A percentile compares a stretch with the other conserved stretches of the same genome.
These are phyloP conservation scores for Vipera ursinii DNA, from an alignment of 2,797 vertebrate species.

Conservation along the genomic window DNA sequence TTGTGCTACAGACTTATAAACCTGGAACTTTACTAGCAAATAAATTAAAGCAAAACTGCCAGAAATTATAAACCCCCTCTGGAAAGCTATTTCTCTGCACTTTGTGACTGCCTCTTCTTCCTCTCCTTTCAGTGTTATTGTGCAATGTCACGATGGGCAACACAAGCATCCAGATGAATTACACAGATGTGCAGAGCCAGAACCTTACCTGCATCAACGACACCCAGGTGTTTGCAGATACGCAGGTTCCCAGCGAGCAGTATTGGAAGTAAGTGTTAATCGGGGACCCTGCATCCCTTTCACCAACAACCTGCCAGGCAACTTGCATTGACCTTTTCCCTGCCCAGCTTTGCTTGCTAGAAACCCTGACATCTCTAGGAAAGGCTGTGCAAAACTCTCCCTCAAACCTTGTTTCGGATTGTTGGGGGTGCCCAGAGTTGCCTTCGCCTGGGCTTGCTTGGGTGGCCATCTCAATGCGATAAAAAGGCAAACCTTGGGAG, in stretches of 20 bases:
- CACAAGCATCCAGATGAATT: conserved; percentile 65
- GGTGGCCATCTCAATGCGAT: neutral
- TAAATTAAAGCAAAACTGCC: too few relatives aligned
- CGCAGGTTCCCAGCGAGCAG: conserved; percentile 86
- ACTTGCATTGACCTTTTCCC: neutral
- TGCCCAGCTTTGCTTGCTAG: neutral
- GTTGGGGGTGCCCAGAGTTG: neutral
- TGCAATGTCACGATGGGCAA: conserved; percentile 70
- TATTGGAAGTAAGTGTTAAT: conserved; percentile 90
- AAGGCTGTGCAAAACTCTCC: neutral
- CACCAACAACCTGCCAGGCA: too few relatives aligned
- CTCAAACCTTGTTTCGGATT: neutral
- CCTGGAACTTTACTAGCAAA: neutral
- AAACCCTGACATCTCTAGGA: neutral
- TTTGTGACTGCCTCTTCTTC: neutral
- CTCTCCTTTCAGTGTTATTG: conserved; percentile 50
- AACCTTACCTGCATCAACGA: conserved; percentile 74
- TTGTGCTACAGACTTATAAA: neutral
- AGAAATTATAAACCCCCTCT: neutral
- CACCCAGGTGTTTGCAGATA: conserved; percentile 48
- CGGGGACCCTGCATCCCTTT: neutral
- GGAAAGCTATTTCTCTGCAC: neutral
- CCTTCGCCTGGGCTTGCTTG: neutral
- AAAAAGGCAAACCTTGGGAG: neutral
- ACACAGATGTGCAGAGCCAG: conserved; percentile 59